Base-by-base conservation (phyloP, 2,888 invertebrate genomes). In the Creontiades dilutus region DNA sequence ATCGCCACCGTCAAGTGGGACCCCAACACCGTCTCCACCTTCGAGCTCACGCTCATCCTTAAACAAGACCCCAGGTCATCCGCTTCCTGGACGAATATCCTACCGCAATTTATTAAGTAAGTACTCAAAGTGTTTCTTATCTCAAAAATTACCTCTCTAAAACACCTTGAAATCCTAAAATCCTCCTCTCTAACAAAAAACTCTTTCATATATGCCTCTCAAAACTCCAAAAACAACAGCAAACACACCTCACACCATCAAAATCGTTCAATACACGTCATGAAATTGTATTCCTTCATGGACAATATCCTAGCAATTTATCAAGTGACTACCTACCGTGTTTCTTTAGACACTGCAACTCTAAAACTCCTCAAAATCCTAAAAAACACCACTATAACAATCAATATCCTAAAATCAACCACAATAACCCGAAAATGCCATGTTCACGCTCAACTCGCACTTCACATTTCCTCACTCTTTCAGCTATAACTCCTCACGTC, bases 31-130 rank as follows among this genome's bases (percentile, higher is more conserved):
- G 96, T 98, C 86, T 96, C 98, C 91, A 98, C 98, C 91, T 98
- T 98, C 93, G 98, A 98, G 94, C 95, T 98, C 92, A 97, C 96
- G 94, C 94, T 98, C 92, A 98, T 97, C 86, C 95, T 98, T 92
- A 97, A 97, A 93, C 97, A 97, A 93, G 97, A 97, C 93, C 90
- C 92, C 57, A 91, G 91, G 81, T 95, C 96, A 91, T 96, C 96
- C 92, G 87, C 88, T 68, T 96, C 97, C 93, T 98, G 98, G 98
- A 96, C 96, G 92, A 96, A 96, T 92, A 95, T 96, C 93, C 94
- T 98, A 94, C 97, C 97, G 93, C 97, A 97, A 94, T 97, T 98
- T 94, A 95, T 98, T 94, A 97, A 97, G 97, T 97, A 94, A 96
- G 97, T 96, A 23, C 52, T 27, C 3, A 23, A 78, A 78, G 52